Conservation (phyloP, 2,797 vertebrate genomes). For the Fringilla coelebs region DNA sequence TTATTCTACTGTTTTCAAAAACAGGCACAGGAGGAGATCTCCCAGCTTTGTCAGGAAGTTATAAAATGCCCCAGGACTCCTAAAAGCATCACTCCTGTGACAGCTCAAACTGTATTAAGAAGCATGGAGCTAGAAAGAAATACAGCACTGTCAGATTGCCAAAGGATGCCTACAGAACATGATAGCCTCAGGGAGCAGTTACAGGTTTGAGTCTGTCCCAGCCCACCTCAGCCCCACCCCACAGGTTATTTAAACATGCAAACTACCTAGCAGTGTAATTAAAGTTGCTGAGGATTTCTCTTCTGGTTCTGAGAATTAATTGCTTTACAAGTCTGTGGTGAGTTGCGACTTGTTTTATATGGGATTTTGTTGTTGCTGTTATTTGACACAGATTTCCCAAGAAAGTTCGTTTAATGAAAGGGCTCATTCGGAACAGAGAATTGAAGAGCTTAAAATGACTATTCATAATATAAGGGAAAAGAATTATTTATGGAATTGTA, state of each 20-base stretch:
- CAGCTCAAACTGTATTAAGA: conserved; percentile 74
- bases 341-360: neutral
- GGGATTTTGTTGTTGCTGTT: conserved; percentile 25
- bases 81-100: conserved; percentile 47
- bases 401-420: conserved; percentile 80
- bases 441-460: conserved; percentile 79
- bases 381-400: conserved; percentile 77
- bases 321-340: neutral
- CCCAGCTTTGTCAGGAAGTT: conserved; percentile 71
- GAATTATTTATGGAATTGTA: neutral
- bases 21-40: conserved; percentile 81
- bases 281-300: neutral
- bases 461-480: conserved; percentile 72
- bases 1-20: neutral
- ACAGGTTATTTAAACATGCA: neutral
- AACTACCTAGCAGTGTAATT: neutral
- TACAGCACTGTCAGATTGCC: conserved; percentile 72
- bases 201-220: conserved; percentile 67
- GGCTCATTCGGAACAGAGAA: conserved; percentile 80
- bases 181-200: conserved; percentile 81
- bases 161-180: conserved; percentile 78
- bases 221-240: neutral
- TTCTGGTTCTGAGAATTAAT: neutral
- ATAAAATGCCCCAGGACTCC: conserved; percentile 69
- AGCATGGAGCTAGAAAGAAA: conserved; percentile 76